phyloP scores from a whole-genome alignment of 2,888 invertebrate species.

The Auanema sp. region DNA sequence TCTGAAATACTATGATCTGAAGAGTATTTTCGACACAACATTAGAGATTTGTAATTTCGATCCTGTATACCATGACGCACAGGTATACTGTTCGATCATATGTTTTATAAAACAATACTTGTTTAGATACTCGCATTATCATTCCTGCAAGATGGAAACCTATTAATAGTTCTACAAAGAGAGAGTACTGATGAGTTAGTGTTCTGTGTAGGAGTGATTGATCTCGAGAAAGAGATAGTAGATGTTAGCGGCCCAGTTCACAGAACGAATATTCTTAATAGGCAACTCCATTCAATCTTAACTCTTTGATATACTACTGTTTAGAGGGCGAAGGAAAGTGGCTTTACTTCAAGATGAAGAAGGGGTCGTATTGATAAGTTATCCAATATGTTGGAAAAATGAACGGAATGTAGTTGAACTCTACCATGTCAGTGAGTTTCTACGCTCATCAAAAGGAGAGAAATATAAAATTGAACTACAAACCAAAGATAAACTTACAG shows the following conservation, averaged over 20 bases:
- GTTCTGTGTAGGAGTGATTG: constrained; percentile 21
- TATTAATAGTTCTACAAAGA: constrained; percentile 16
- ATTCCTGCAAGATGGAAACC: constrained; percentile 13
- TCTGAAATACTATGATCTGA: constrained; percentile 19
- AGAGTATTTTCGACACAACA: constrained; percentile 8
- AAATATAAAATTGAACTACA: constrained; percentile 14
- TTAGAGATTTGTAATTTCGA: constrained; percentile 15
- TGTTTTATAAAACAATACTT: constrained; percentile 1
- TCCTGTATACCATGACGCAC: constrained; percentile 19
- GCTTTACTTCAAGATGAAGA: constrained; percentile 18
- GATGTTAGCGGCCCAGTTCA: constrained; percentile 16
- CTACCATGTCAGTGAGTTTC: constrained; percentile 19
- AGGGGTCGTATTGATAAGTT: constrained; percentile 16
- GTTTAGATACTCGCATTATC: constrained; percentile 20
- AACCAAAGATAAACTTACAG: constrained; percentile 10
- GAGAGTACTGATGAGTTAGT: constrained; percentile 16
- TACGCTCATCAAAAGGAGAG: constrained; percentile 10
- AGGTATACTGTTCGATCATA: constrained; percentile 6
- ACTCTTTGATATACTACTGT: not conserved
- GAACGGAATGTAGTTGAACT: constrained; percentile 11
- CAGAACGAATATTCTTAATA: constrained; percentile 11
- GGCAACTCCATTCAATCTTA: not conserved
- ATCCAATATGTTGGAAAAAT: constrained; percentile 15
- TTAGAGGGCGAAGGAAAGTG: constrained; percentile 13
- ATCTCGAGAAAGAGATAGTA: constrained; percentile 17